These are phyloP conservation scores for Callinectes sapidus DNA, from an alignment of 2,888 invertebrate species.

Conservation along the genomic window DNA sequence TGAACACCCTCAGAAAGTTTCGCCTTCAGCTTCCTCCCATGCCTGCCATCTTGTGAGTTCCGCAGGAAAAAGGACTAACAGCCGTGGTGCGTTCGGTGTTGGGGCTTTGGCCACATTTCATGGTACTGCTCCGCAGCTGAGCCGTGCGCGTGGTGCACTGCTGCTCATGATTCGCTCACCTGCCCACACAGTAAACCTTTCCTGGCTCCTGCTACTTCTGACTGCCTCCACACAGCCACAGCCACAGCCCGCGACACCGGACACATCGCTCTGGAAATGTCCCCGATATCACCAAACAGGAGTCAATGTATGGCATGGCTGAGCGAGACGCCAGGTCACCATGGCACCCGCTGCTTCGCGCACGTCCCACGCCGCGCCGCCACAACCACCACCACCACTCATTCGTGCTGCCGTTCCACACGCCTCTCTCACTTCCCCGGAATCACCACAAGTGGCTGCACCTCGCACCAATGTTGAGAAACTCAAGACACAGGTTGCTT, in stretches of 20 bases:
- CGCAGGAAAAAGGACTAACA: constrained; percentile 2
- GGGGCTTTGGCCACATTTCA: constrained; percentile 36
- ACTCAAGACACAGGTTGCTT: not conserved
- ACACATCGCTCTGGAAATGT: not conserved
- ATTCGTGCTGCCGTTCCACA: not conserved
- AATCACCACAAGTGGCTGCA: not conserved
- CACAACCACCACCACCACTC: not conserved
- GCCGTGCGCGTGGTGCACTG: constrained; percentile 47
- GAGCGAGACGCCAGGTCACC: not conserved
- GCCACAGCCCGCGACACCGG: not conserved
- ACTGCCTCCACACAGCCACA: not conserved
- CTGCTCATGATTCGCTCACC: not conserved
- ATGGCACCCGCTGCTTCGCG: not conserved
- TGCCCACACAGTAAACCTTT: not conserved
- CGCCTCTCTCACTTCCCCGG: not conserved
- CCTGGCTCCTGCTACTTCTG: not conserved
- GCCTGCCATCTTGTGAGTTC: constrained; percentile 31
- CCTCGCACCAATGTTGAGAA: not conserved
- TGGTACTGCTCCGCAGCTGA: constrained; percentile 34
- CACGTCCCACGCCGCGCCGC: not conserved
- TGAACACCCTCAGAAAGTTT: not conserved
- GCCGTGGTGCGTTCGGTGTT: constrained; percentile 26
- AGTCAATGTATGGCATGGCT: not conserved
- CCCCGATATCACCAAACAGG: not conserved
- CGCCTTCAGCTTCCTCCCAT: constrained; percentile 32